A percentile compares a stretch with the other conserved stretches of the same genome.
Conservation (phyloP, 1,140 invertebrate genomes). For the Diprion similis region DNA sequence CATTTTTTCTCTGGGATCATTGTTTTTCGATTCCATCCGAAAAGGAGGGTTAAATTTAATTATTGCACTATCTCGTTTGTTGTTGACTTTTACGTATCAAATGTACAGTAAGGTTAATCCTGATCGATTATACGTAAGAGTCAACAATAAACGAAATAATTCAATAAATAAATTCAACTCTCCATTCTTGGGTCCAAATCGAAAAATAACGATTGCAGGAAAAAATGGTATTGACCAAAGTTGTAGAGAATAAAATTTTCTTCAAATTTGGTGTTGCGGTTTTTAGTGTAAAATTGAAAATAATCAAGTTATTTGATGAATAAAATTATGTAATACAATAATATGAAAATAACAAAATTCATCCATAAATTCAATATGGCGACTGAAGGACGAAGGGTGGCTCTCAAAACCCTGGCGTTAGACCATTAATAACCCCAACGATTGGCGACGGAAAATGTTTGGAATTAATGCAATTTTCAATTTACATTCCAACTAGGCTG, state of each 20-base stretch:
- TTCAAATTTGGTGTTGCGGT: not conserved
- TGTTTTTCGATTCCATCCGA: not conserved
- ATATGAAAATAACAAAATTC: not conserved
- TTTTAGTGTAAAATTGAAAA: not conserved
- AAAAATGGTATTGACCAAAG: not conserved
- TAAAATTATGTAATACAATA: not conserved
- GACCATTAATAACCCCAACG: not conserved
- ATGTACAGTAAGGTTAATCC: not conserved
- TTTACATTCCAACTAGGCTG: too few relatives aligned
- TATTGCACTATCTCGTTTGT: not conserved
- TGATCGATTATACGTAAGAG: not conserved
- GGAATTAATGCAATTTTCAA: not conserved
- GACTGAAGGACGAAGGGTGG: not conserved
- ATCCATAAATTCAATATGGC: not conserved
- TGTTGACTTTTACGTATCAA: not conserved
- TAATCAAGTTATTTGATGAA: not conserved
- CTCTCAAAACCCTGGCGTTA: not conserved
- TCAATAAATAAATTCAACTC: not conserved
- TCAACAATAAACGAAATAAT: not conserved
- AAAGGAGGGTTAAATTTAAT: not conserved
- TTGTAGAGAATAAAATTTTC: not conserved
- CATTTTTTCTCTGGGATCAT: not conserved
- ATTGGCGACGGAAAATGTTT: not conserved
- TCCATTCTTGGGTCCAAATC: not conserved
- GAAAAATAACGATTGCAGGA: not conserved